Conservation (phyloP, 2,113 vertebrate species). For the Riparia riparia region DNA sequence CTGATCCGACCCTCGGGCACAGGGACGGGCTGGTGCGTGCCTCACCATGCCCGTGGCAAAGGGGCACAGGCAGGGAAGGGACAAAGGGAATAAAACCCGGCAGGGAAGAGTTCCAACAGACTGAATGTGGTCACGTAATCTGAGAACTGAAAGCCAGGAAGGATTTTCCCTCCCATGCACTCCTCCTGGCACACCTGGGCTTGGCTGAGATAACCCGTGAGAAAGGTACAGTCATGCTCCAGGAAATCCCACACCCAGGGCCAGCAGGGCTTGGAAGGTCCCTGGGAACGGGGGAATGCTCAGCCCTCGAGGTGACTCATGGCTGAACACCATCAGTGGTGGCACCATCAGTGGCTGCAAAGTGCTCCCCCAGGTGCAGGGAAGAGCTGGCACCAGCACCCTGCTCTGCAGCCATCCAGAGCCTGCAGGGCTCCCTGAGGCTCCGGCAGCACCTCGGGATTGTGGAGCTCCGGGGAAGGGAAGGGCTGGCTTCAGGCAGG, state of each 20-base stretch:
- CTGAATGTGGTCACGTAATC: fast-evolving
- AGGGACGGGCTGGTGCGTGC: fast-evolving
- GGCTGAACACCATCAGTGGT: not conserved
- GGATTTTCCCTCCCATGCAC: not conserved
- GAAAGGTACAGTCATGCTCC: fast-evolving
- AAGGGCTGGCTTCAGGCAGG: not conserved
- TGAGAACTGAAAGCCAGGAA: fast-evolving
- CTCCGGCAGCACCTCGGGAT: not conserved
- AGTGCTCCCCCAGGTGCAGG: not conserved
- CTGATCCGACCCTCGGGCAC: not conserved
- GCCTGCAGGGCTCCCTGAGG: not conserved
- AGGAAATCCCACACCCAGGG: not conserved
- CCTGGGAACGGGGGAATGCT: fast-evolving
- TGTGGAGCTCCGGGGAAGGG: not conserved
- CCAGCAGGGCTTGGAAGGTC: not conserved
- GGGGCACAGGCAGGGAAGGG: not conserved
- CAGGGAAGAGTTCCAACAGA: not conserved
- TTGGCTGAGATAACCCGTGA: not conserved
- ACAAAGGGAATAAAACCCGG: fast-evolving
- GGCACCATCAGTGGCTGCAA: too few species aligned
- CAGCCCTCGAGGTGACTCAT: fast-evolving
- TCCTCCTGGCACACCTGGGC: not conserved
- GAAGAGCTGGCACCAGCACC: not conserved
- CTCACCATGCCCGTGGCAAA: fast-evolving
- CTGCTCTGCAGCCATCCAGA: fast-evolving